Conservation (phyloP, 2,113 vertebrate genomes). For the Catharus fuscescens region DNA sequence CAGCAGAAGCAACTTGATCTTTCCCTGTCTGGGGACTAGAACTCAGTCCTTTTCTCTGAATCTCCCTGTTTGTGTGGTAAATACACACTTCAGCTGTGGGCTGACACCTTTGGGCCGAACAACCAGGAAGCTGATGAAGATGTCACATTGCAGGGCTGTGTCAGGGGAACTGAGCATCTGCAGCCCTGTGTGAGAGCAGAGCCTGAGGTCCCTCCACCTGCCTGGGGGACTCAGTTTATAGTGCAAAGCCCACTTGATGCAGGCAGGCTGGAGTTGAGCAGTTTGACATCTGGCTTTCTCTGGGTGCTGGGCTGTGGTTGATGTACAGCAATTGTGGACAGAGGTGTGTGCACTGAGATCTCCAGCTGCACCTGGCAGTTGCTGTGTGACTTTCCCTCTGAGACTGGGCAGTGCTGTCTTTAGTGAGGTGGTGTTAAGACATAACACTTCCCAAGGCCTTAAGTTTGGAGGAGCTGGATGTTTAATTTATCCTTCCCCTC, state of each 20-base stretch:
- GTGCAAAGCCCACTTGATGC: background rate
- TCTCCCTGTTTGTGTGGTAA: background rate
- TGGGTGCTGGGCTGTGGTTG: background rate
- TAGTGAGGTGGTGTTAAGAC: background rate
- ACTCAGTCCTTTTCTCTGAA: background rate
- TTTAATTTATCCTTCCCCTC: background rate
- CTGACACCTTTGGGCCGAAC: background rate
- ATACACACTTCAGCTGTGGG: background rate
- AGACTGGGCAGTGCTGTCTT: background rate
- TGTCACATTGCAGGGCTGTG: background rate
- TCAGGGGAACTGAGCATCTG: background rate
- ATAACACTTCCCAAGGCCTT: background rate
- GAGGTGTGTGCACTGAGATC: background rate
- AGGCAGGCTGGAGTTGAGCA: background rate
- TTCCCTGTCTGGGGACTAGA: background rate
- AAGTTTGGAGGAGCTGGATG: background rate
- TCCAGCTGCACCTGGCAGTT: background rate
- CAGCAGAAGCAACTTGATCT: slow-evolving; percentile 1
- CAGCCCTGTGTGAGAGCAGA: background rate
- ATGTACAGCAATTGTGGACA: background rate
- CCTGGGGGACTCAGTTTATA: rapidly evolving
- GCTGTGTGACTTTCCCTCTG: background rate
- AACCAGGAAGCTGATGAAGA: rapidly evolving
- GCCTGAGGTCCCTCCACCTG: background rate
- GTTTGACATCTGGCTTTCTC: background rate